Evolutionary conservation across 2,797 vertebrate species (phyloP), one percentile per base, ranked within the genome.

Genomic region (Threskiornis aethiopicus): DNA sequence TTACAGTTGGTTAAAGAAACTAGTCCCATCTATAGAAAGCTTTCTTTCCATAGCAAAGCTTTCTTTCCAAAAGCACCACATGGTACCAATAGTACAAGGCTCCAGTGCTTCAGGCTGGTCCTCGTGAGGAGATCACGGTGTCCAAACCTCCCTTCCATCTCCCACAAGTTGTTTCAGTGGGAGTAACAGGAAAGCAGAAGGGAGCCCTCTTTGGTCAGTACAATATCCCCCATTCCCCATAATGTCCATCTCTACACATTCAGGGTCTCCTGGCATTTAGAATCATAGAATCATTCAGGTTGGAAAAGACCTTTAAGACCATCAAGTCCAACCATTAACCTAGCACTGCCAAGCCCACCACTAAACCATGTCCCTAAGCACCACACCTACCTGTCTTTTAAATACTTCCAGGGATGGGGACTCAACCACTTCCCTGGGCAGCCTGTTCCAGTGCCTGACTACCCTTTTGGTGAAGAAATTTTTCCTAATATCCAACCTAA

Each of bases 71-170:
- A 65, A 87, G 39, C 51, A 65, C 37, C 1, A 0, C 5, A 5
- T 8, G 7, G 29, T 51, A 35, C 31, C 44, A 41, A n/a, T 49
- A 70, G 37, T 11, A 39, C 24, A 35, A 76, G 39, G 71, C 44
- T 77, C 46, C 20, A 39, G 70, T 16, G 17, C 64, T 46, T 58
- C 44, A 57, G 31, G n/a, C 39, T 39, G 29, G 31, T 59, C 13
- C 25, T 39, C 7, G 1, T 15, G 29, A 51, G n/a, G 77, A 41
- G 21, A n/a, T 35, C 51, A 52, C 0, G 0, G 29, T 33, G 28
- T 52, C n/a, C 51, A 65, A 57, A 77, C 18, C 22, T 51, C 19
- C 7, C 18, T 16, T n/a, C 10, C 13, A 8, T 25, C 29, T n/a
- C 14, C 42, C 49, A 17, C 7, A 16, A 9, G 28, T 47, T 42